Conservation (phyloP, 1,140 invertebrate genomes). For the Drosophila kikkawai region DNA sequence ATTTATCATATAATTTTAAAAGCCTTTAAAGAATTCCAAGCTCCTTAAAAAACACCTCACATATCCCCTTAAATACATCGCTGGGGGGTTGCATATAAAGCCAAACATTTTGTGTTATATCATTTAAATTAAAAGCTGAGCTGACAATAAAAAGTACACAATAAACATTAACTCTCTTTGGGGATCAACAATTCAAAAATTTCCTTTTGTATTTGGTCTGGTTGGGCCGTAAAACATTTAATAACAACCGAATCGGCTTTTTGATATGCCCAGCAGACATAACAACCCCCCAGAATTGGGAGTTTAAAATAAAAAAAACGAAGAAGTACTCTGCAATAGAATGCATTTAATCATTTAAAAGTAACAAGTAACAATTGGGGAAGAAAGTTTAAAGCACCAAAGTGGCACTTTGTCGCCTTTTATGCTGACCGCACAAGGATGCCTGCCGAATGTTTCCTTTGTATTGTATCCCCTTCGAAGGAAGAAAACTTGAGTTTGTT, state of each 20-base stretch:
- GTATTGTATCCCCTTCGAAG: conserved; percentile 39
- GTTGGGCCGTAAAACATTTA: conserved; percentile 75
- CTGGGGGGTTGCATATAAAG: conserved; percentile 52
- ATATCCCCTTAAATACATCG: conserved; percentile 6
- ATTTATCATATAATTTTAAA: neutral
- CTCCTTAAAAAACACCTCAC: conserved; percentile 24
- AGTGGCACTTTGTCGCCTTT: conserved; percentile 82
- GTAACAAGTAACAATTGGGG: conserved; percentile 53
- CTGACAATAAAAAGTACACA: conserved; percentile 74
- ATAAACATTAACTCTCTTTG: conserved; percentile 55
- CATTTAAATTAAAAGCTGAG: conserved; percentile 80
- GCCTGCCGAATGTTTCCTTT: conserved; percentile 43
- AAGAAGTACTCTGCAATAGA: conserved; percentile 38
- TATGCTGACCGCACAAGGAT: conserved; percentile 67
- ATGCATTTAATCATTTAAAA: conserved; percentile 77
- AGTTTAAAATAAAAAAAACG: conserved; percentile 39
- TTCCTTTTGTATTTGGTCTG: conserved; percentile 25
- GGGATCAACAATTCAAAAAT: conserved; percentile 64
- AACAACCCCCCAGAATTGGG: conserved; percentile 61
- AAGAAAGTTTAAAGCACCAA: conserved; percentile 67
- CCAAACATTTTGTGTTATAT: conserved; percentile 62
- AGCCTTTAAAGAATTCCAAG: neutral
- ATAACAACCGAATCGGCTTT: conserved; percentile 61
- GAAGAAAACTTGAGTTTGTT: conserved; percentile 30
- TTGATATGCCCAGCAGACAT: conserved; percentile 57